Evolutionary conservation across 2,797 vertebrate genomes (phyloP).

Genomic region (Strix occidentalis): DNA sequence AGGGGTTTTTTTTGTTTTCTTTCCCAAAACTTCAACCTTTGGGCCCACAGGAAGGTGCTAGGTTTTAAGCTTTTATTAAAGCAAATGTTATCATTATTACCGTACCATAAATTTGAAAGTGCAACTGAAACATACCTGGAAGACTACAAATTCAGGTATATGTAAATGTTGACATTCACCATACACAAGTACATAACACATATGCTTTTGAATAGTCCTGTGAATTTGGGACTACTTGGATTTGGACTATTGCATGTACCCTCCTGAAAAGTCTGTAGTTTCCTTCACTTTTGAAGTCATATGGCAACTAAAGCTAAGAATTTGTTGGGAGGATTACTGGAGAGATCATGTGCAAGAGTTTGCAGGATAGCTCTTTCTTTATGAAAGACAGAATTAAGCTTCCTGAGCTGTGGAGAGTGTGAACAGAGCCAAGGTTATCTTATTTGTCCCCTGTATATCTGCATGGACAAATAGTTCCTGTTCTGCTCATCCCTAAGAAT

Average conservation of each 20-base stretch:
- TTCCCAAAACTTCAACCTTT: background rate
- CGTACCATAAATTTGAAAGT: background rate
- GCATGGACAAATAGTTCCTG: background rate
- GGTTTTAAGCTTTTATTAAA: background rate
- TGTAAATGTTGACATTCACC: background rate
- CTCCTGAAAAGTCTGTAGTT: background rate
- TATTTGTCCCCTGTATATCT: background rate
- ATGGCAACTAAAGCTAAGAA: background rate
- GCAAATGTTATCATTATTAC: background rate
- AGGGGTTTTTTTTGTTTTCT: background rate
- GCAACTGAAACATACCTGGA: background rate
- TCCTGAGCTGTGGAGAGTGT: background rate
- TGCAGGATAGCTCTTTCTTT: background rate
- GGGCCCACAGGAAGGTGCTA: background rate
- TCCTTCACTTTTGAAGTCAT: background rate
- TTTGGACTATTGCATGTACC: background rate
- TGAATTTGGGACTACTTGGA: background rate
- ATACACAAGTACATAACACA: background rate
- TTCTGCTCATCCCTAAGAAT: background rate
- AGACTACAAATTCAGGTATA: background rate
- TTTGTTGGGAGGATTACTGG: background rate
- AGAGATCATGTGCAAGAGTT: background rate
- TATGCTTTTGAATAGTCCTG: background rate
- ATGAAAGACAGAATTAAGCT: background rate
- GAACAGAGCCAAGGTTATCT: background rate